A percentile compares a stretch with the other conserved stretches of the same genome.
phyloP scores from a whole-genome alignment of 2,113 vertebrate species.

The Cairina moschata region DNA sequence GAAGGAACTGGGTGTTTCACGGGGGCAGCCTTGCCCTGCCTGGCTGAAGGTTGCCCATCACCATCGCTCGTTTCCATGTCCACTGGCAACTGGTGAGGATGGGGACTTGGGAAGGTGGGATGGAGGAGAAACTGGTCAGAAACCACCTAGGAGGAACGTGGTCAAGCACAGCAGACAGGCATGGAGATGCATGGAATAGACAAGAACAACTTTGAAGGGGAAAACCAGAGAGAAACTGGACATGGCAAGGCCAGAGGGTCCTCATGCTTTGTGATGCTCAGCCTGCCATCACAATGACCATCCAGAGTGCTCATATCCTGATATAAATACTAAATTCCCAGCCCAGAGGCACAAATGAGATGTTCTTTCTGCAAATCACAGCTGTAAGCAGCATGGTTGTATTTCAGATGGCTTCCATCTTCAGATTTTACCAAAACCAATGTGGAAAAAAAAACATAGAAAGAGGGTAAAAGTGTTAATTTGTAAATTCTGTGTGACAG shows the following conservation, averaged over 20 bases:
- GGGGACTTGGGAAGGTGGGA: neutral
- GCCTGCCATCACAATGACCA: neutral
- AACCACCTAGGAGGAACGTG: neutral
- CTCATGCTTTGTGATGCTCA: neutral
- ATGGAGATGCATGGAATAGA: neutral
- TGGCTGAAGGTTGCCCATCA: neutral
- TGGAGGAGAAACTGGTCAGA: neutral
- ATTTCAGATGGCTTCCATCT: neutral
- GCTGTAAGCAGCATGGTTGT: neutral
- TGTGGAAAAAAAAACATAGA: neutral
- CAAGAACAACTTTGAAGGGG: neutral
- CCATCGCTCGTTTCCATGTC: neutral
- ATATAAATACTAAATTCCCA: neutral
- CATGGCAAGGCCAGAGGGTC: neutral
- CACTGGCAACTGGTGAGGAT: neutral
- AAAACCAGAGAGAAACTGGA: neutral
- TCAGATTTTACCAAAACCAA: neutral
- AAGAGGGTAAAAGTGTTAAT: rapidly evolving
- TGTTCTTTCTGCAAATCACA: neutral
- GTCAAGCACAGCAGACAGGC: neutral
- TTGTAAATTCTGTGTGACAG: neutral
- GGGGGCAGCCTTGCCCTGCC: neutral
- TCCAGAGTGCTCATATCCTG: neutral
- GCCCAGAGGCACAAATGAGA: neutral
- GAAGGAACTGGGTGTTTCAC: neutral